Evolutionary conservation across 2,888 invertebrate species (phyloP), one percentile per base, ranked within the genome.

Genomic region (Kryphioiulus occultus): DNA sequence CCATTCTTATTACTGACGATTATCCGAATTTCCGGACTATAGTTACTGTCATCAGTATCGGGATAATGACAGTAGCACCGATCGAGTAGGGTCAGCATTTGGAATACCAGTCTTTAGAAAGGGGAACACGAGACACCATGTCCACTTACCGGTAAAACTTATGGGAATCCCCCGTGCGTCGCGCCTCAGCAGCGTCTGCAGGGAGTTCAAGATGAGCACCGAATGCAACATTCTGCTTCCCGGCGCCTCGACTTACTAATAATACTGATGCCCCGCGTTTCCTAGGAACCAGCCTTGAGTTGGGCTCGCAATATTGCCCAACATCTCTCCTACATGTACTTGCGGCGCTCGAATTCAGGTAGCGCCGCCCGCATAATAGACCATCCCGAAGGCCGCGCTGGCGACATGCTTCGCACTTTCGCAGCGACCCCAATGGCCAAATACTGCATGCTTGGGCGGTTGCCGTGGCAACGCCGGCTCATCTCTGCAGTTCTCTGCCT

Each of bases 111-210:
- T 42, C 42, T 10, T 42, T 10, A 42, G 10, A 9, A 42, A 12
- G 47, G 47, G 47, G 47, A 10, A 10, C 10, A 17, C 15, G 2
- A 17, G 12, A 47, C 12, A 12, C 47, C 4, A 1, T 12, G 47
- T n/a, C 59, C 19, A 59, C 59, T 59, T 59, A 59, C 59, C 59
- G 59, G 59, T 59, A 59, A 59, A 59, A 59, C 59, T 59, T 59
- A 59, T 59, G n/a, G 59, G 59, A 59, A 59, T 59, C n/a, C 59
- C 59, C 59, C 59, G 59, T 3, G 3, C n/a, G n/a, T 59, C 59
- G 1, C 59, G 59, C 19, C 59, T 19, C n/a, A 59, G 59, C n/a
- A 59, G n/a, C 59, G 59, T n/a, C 19, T 59, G 59, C 59, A 59
- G 19, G n/a, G 59, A 59, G n/a, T 59, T 59, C n/a, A 59, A 3